Percentiles rank a stretch among this genome's conserved stretches.
Conservation (phyloP, 1,140 invertebrate genomes). For the Drosophila sturtevanti region DNA sequence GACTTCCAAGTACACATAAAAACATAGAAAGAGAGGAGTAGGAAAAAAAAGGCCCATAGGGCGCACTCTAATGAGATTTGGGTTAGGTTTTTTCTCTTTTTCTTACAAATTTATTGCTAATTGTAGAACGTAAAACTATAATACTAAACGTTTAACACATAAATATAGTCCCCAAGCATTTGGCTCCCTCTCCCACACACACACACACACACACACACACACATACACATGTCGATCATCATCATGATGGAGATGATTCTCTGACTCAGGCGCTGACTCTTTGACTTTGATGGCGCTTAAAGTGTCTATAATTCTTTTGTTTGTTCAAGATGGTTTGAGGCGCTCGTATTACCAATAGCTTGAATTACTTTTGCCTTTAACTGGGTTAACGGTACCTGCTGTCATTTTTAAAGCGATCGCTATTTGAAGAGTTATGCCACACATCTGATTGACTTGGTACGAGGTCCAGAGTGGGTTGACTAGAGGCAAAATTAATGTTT, state of each 20-base stretch:
- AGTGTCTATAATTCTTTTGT: constrained; percentile 33
- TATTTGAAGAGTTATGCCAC: constrained; percentile 43
- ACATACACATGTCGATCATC: constrained; percentile 24
- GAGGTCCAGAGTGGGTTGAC: neutral
- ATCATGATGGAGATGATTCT: constrained; percentile 10
- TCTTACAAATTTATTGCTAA: constrained; percentile 76
- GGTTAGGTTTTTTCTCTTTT: constrained; percentile 6
- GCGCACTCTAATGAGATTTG: constrained; percentile 36
- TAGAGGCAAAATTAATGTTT: neutral
- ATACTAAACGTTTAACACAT: constrained; percentile 53
- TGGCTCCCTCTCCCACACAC: constrained; percentile 45
- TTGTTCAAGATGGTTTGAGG: constrained; percentile 28
- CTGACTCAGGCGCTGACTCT: constrained; percentile 50
- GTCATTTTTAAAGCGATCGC: constrained; percentile 22
- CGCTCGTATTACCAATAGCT: constrained; percentile 59
- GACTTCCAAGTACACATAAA: constrained; percentile 76
- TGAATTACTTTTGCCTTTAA: constrained; percentile 44
- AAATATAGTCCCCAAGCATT: constrained; percentile 29
- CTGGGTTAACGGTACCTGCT: constrained; percentile 52
- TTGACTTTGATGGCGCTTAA: constrained; percentile 42
- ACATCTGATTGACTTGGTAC: constrained; percentile 42
- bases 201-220: no score
- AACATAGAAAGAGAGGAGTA: constrained; percentile 29
- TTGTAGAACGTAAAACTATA: constrained; percentile 49
- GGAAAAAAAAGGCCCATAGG: constrained; percentile 17